A percentile compares a stretch with the other conserved stretches of the same genome.
Evolutionary conservation across 2,113 vertebrate species (phyloP).

Genomic region (Cyprinodon tularosa): DNA sequence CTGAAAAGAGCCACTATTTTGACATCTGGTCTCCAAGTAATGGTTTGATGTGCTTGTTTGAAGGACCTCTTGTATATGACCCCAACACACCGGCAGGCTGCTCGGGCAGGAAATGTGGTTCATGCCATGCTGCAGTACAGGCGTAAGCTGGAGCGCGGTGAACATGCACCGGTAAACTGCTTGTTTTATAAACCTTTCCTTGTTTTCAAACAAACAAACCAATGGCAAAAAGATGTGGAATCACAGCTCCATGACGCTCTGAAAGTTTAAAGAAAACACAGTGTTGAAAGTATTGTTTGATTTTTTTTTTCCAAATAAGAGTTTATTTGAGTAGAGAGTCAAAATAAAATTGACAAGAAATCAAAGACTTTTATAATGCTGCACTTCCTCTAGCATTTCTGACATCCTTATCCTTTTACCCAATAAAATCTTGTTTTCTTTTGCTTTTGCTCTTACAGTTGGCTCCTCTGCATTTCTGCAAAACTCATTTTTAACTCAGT

Average conservation of each 20-base stretch:
- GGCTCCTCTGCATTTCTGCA: too few species aligned
- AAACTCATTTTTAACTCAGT: not conserved
- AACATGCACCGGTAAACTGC: conserved; percentile 83
- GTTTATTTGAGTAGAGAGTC: too few species aligned
- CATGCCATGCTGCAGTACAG: conserved; percentile 91
- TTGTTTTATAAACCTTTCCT: accelerated
- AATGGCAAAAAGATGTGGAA: not conserved
- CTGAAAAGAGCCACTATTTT: conserved; percentile 3
- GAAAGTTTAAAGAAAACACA: too few species aligned
- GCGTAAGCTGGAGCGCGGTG: conserved; percentile 89
- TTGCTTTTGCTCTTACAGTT: not conserved
- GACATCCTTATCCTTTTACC: too few species aligned
- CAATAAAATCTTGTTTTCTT: not conserved
- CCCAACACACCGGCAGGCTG: conserved; percentile 85
- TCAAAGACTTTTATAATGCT: too few species aligned
- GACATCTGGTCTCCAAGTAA: not conserved
- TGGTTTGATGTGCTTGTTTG: not conserved
- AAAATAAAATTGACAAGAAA: too few species aligned
- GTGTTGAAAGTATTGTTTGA: too few species aligned
- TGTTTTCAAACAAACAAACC: not conserved
- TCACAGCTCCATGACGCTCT: not conserved
- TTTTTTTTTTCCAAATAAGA: too few species aligned
- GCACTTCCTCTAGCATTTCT: too few species aligned
- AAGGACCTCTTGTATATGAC: conserved; percentile 86
- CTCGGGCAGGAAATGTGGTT: conserved; percentile 86